phyloP scores from a whole-genome alignment of 1,140 invertebrate species.

The Anthonomus grandis region DNA sequence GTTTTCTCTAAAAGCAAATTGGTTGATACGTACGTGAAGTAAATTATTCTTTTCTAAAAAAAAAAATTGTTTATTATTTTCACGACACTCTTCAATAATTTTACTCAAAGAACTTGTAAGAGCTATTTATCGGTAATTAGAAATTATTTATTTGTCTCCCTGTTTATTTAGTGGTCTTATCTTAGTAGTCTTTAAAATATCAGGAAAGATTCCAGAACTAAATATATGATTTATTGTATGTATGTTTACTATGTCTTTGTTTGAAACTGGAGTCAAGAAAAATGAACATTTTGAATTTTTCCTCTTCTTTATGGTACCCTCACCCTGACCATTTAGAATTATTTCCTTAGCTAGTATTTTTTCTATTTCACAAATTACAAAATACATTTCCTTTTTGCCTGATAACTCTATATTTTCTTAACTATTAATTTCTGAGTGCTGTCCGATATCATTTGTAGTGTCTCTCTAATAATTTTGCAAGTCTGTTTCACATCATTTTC shows the following conservation, averaged over 20 bases:
- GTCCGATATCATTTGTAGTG: not conserved
- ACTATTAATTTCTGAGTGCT: not conserved
- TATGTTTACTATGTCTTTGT: not conserved
- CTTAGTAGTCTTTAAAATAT: no score
- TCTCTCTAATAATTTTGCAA: conserved; percentile 2
- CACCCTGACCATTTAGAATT: not conserved
- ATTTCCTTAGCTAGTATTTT: conserved; percentile 5
- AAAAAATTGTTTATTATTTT: conserved; percentile 3
- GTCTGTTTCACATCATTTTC: not conserved
- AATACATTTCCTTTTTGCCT: not conserved
- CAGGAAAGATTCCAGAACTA: conserved; percentile 2
- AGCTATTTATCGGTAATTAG: conserved; percentile 6
- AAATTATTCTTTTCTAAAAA: conserved; percentile 1
- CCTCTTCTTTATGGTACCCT: not conserved
- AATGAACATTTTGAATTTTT: not conserved
- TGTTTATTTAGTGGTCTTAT: no score
- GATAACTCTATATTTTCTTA: conserved; percentile 2
- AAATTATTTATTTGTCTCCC: no score
- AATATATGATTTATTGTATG: conserved; percentile 5
- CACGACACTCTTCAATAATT: conserved; percentile 12
- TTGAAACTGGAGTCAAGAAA: not conserved
- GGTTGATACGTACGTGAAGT: conserved; percentile 1
- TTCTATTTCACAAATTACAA: not conserved
- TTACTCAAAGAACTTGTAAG: conserved; percentile 12
- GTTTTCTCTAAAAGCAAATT: conserved; percentile 11